Conservation (phyloP, 1,140 invertebrate species). For the Mylabris phalerata region DNA sequence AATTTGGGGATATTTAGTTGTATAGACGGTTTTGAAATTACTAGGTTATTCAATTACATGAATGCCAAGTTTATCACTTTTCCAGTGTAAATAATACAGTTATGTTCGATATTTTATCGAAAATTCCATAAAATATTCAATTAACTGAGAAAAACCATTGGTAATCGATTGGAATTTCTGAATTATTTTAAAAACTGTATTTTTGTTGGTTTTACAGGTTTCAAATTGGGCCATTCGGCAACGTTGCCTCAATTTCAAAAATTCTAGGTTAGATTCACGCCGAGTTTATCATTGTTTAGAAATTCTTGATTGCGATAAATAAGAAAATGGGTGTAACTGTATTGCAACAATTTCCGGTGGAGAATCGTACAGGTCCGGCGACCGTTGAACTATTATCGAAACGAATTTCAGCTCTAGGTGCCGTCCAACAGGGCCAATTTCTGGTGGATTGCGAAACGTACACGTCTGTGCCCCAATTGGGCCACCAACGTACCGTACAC, state of each 20-base stretch:
- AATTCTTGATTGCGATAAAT: background rate
- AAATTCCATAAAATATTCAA: no score
- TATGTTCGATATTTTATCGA: background rate
- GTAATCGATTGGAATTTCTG: no score
- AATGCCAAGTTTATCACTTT: no score
- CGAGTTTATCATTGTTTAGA: no score
- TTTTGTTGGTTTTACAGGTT: no score
- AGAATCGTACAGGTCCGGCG: slow-evolving; percentile 78
- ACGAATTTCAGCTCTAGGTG: slow-evolving; percentile 76
- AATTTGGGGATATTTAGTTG: background rate
- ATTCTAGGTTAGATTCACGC: background rate
- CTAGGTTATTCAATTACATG: slow-evolving; percentile 2
- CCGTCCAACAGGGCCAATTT: slow-evolving; percentile 80
- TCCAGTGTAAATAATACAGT: background rate
- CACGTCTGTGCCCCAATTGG: slow-evolving; percentile 66
- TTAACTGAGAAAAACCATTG: no score
- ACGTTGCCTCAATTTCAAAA: background rate
- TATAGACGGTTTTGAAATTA: background rate
- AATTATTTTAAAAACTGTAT: no score
- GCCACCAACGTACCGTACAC: slow-evolving; percentile 73
- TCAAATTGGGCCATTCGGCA: no score
- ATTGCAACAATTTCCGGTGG: slow-evolving; percentile 76
- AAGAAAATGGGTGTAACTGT: slow-evolving; percentile 40
- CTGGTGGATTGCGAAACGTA: slow-evolving; percentile 93
- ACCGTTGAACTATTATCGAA: slow-evolving; percentile 82